Conservation (phyloP, 1,140 invertebrate species). For the Drosophila lini region DNA sequence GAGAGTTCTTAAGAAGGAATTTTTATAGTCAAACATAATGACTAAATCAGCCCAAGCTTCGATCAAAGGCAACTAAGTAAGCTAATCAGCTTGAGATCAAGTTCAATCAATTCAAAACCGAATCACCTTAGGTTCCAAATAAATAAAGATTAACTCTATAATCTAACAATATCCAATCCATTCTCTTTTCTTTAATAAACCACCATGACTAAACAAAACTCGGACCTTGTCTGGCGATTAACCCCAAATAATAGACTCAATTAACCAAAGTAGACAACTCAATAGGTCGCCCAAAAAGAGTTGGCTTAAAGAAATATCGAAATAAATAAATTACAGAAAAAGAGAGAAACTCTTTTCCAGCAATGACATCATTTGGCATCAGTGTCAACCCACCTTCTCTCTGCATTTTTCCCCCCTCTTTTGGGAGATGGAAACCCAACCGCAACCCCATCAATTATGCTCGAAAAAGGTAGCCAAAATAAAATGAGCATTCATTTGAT, state of each 20-base stretch:
- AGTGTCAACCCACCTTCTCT: conserved; percentile 62
- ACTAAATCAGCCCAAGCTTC: conserved; percentile 3
- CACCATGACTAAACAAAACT: conserved; percentile 44
- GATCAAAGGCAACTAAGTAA: neutral
- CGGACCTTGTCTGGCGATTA: conserved; percentile 66
- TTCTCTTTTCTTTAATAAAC: conserved; percentile 31
- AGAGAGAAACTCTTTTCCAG: conserved; percentile 42
- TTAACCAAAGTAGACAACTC: conserved; percentile 78
- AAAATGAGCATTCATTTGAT: conserved; percentile 49
- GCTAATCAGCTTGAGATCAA: conserved; percentile 13
- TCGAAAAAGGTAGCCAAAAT: conserved; percentile 67
- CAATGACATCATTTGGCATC: conserved; percentile 79
- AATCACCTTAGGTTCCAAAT: conserved; percentile 6
- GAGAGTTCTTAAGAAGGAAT: conserved; percentile 1
- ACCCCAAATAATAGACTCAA: conserved; percentile 71
- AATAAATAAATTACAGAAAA: conserved; percentile 34
- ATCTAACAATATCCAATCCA: conserved; percentile 16
- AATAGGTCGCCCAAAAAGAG: conserved; percentile 49
- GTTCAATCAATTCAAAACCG: conserved; percentile 12
- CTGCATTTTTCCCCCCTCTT: conserved; percentile 18
- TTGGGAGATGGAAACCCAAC: conserved; percentile 43
- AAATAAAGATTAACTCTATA: conserved; percentile 41
- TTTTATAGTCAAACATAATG: conserved; percentile 19
- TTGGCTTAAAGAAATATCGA: conserved; percentile 34
- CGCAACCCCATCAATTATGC: conserved; percentile 69